phyloP scores from a whole-genome alignment of 2,797 vertebrate genomes.

The Scleropages formosus region DNA sequence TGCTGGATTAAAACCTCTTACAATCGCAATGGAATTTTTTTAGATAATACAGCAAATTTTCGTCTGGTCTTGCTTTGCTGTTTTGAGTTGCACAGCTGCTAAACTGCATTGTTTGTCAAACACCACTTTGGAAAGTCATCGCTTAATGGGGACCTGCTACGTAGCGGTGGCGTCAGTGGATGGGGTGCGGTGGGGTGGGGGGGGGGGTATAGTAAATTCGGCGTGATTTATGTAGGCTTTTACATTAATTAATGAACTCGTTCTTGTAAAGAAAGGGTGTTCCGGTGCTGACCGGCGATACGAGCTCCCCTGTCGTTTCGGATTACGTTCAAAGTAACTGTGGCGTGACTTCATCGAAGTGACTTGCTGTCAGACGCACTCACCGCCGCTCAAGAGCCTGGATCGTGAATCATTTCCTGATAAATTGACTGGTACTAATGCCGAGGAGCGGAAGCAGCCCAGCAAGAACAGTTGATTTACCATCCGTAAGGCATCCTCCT shows the following conservation, averaged over 20 bases:
- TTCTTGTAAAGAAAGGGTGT: conserved; percentile 30
- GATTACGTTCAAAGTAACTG: conserved; percentile 42
- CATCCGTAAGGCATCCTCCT: conserved; percentile 43
- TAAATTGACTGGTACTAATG: conserved; percentile 64
- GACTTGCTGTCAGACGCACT: conserved; percentile 55
- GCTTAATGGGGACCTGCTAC: conserved; percentile 54
- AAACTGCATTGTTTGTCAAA: conserved; percentile 72
- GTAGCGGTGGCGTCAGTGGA: conserved; percentile 37
- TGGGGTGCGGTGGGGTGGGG: no score
- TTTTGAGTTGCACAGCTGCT: conserved; percentile 67
- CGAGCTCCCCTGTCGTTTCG: conserved; percentile 49
- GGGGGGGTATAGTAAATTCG: conserved; percentile 41
- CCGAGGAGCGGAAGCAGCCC: conserved; percentile 52
- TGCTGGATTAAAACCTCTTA: conserved; percentile 48
- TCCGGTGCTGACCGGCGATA: conserved; percentile 36
- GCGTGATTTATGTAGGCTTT: conserved; percentile 40
- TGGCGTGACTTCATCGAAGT: conserved; percentile 42
- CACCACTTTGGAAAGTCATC: conserved; percentile 67
- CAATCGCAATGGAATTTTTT: conserved; percentile 68
- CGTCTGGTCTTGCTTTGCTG: conserved; percentile 34
- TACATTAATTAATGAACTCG: conserved; percentile 47
- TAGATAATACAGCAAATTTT: conserved; percentile 52
- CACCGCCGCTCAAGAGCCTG: conserved; percentile 42
- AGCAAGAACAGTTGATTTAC: conserved; percentile 49
- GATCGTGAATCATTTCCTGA: conserved; percentile 55